A percentile compares a stretch with the other conserved stretches of the same genome.
Evolutionary conservation across 2,113 vertebrate species (phyloP).

Genomic region (Alethe castanea): DNA sequence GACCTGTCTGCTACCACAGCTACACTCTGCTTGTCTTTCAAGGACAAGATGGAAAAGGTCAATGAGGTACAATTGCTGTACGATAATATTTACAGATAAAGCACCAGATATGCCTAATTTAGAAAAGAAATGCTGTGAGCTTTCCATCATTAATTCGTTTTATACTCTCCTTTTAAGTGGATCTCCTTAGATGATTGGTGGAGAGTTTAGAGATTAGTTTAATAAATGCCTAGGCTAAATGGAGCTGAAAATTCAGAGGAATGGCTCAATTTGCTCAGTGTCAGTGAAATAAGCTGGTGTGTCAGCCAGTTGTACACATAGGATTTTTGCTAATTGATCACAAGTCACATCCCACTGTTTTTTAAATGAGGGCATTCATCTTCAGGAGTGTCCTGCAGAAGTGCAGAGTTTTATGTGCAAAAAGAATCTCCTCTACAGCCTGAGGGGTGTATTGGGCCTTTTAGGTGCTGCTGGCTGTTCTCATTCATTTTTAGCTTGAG

Average conservation of each 20-base stretch:
- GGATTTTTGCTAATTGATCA: conserved; percentile 45
- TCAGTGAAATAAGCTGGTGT: conserved; percentile 34
- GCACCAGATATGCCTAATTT: conserved; percentile 42
- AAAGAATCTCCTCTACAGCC: not conserved
- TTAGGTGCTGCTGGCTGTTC: not conserved
- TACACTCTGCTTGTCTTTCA: not conserved
- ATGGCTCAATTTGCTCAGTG: conserved; percentile 57
- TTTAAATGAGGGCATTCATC: conserved; percentile 44
- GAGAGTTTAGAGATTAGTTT: conserved; percentile 55
- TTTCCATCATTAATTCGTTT: conserved; percentile 56
- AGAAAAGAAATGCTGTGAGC: not conserved
- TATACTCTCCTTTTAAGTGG: conserved; percentile 29
- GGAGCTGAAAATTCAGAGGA: conserved; percentile 68
- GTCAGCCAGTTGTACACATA: conserved; percentile 5
- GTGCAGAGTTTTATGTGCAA: not conserved
- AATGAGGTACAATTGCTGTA: conserved; percentile 9
- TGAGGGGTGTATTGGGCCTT: not conserved
- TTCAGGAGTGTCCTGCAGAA: not conserved
- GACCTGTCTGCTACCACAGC: not conserved
- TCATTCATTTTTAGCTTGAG: not conserved
- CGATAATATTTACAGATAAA: conserved; percentile 64
- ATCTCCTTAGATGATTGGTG: conserved; percentile 36
- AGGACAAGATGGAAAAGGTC: conserved; percentile 6
- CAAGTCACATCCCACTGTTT: conserved; percentile 23
- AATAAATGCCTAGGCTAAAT: conserved; percentile 66